These are phyloP conservation scores for Cygnus buccinator DNA, from an alignment of 2,113 vertebrate genomes.

Conservation along the genomic window DNA sequence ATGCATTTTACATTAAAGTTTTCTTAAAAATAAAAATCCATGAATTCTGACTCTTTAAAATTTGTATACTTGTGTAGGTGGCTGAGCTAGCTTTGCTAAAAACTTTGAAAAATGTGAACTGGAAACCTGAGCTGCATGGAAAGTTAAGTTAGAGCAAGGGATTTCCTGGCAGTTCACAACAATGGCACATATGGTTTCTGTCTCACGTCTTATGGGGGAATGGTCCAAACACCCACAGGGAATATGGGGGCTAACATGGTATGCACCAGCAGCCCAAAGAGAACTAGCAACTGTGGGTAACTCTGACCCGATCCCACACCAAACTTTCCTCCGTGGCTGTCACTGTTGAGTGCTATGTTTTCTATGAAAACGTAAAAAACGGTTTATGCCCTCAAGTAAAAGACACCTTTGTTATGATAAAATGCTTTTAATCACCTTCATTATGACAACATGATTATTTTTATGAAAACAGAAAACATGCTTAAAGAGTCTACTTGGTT, in stretches of 20 bases:
- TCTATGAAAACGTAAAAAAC: neutral
- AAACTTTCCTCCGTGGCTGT: neutral
- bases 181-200: accelerated
- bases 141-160: neutral
- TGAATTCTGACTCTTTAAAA: neutral
- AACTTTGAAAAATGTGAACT: neutral
- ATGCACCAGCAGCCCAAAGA: neutral
- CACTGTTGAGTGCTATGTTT: neutral
- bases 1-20: neutral
- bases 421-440: too few species aligned
- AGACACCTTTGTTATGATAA: too few species aligned
- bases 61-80: neutral
- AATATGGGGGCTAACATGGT: accelerated
- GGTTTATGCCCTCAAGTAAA: too few species aligned
- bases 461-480: neutral
- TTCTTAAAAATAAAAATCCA: neutral
- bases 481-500: neutral
- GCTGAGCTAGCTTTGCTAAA: neutral
- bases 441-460: too few species aligned
- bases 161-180: neutral
- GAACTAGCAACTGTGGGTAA: neutral
- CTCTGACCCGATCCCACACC: neutral
- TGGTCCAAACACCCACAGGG: accelerated
- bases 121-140: neutral
- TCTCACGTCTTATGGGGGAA: accelerated